A percentile compares a stretch with the other conserved stretches of the same genome.
Conservation (phyloP, 1,140 invertebrate genomes). For the Chrysomallon squamiferum region DNA sequence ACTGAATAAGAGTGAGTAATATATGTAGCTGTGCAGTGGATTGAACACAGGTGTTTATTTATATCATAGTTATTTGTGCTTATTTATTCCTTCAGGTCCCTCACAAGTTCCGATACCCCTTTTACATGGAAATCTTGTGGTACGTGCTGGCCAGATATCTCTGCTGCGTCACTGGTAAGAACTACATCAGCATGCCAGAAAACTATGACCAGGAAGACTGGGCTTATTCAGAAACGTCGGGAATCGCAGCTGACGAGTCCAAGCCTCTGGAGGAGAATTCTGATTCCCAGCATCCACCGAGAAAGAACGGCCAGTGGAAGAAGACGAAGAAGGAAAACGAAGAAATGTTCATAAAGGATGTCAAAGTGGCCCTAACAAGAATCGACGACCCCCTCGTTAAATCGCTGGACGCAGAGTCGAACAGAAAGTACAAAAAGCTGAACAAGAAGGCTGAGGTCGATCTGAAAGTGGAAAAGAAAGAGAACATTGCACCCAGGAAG, state of each 20-base stretch:
- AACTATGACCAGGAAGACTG: constrained; percentile 88
- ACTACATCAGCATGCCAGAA: constrained; percentile 92
- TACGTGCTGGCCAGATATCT: constrained; percentile 95
- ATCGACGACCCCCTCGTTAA: constrained; percentile 41
- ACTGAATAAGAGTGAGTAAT: too few relatives aligned
- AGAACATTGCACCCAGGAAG: constrained; percentile 13
- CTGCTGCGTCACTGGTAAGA: constrained; percentile 82
- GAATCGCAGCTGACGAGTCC: constrained; percentile 35
- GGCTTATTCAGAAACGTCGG: constrained; percentile 17
- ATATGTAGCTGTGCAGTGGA: too few relatives aligned
- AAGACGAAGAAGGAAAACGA: constrained; percentile 13
- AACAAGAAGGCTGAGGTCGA: constrained; percentile 8
- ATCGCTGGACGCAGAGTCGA: constrained; percentile 19
- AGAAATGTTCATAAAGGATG: constrained; percentile 41
- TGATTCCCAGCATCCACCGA: constrained; percentile 28
- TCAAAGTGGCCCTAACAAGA: constrained; percentile 48
- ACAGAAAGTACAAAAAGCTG: constrained; percentile 7
- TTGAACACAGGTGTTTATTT: too few relatives aligned
- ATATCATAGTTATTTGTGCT: too few relatives aligned
- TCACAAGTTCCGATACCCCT: constrained; percentile 96
- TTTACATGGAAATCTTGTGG: constrained; percentile 98
- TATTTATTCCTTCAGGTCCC: constrained; percentile 74
- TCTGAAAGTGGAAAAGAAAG: not conserved
- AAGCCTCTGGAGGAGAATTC: constrained; percentile 33
- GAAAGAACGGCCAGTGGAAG: constrained; percentile 29